Evolutionary conservation across 2,113 vertebrate genomes (phyloP).

Genomic region (Ceyx melanurus): DNA sequence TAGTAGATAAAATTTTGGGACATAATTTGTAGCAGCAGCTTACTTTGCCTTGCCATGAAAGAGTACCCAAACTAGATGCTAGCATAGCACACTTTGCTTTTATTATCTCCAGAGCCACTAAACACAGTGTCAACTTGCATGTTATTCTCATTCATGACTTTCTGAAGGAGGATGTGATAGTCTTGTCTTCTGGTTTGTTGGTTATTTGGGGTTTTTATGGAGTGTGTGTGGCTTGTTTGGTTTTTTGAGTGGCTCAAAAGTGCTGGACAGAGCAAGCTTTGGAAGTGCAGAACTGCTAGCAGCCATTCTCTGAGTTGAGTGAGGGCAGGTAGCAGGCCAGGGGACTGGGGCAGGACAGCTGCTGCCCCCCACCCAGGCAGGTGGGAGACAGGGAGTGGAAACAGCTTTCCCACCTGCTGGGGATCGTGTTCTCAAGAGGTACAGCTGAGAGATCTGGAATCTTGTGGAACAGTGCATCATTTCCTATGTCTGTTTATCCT

Average conservation of each 20-base stretch:
- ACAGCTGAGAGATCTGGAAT: background rate
- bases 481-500: background rate
- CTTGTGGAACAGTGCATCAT: background rate
- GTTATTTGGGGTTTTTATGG: too few species aligned
- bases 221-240: too few species aligned
- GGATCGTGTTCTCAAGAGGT: background rate
- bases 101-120: background rate
- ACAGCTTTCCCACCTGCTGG: rapidly evolving
- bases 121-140: background rate
- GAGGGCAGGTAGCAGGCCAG: rapidly evolving
- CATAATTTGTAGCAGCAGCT: background rate
- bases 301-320: background rate
- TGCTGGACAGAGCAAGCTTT: background rate
- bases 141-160: background rate
- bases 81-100: background rate
- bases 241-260: background rate
- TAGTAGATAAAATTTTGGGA: background rate
- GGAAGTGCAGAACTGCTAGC: background rate
- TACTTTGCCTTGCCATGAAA: background rate
- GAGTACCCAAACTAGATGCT: background rate
- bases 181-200: background rate
- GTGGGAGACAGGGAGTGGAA: background rate
- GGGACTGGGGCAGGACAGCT: background rate
- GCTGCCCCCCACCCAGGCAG: rapidly evolving
- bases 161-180: background rate